Evolutionary conservation across 1,140 invertebrate genomes (phyloP), one percentile per base, ranked within the genome.

Genomic region (Hycleus cichorii): DNA sequence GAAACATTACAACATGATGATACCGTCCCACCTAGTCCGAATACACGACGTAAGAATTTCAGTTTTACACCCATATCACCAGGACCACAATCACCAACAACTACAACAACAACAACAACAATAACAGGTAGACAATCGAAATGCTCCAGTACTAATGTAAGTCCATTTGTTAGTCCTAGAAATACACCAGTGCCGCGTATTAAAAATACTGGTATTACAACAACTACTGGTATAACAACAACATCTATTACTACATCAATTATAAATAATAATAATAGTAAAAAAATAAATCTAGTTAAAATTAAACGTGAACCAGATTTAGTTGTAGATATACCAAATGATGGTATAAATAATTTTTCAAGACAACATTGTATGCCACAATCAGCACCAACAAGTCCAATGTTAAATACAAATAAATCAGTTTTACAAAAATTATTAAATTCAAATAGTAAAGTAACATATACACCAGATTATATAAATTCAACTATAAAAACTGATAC

Each of bases 91-190:
- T 81, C 65, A 25, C 88, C 88, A 4, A 81, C 84, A 51, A 81
- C 84, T 25, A 78, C 80, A 67, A 82, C 79, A 3, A 83, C 82
- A 12, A 12, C 12, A 12, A 79, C 18, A 18, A 18, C 18, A 18
- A 18, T 18, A 18, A 18, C 78, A 45, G 79, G 74, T 64, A 74
- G 69, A 39, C 73, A 76, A 38, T 79, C 76, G 3, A 79, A 77
- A 64, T 80, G 71, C 62, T 83, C 72, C 54, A 79, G 77, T 27
- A 77, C 81, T 2, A 80, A 78, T 53, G 82, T 83, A n/a, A 90
- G 87, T 71, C 89, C 89, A 2, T 93, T 93, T 71, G 88, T 91
- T 2, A 91, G 89, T 64, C 90, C 90, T 0, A 77, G 88, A 24
- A 84, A 86, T 58, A 90, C 89, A 1, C 86, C 88, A 1, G 80